Evolutionary conservation across 1,140 invertebrate species (phyloP).

Genomic region (Lutraria rhynchaena): DNA sequence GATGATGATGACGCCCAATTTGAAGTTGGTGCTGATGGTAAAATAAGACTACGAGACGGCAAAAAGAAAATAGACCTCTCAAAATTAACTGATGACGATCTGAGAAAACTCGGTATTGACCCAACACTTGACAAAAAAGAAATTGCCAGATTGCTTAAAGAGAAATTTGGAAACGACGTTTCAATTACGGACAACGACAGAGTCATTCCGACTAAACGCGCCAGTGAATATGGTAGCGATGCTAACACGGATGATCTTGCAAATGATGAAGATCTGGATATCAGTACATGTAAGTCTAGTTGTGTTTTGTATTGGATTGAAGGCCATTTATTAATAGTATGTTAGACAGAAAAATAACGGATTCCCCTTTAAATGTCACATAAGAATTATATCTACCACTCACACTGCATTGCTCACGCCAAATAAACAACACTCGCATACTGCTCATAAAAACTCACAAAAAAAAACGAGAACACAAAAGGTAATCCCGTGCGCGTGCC

Average conservation of each 20-base stretch:
- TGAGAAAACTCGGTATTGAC: constrained; percentile 78
- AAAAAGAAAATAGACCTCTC: constrained; percentile 80
- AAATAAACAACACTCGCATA: too few relatives aligned
- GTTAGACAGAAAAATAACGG: too few relatives aligned
- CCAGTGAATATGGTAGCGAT: constrained; percentile 78
- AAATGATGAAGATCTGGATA: constrained; percentile 80
- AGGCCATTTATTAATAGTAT: too few relatives aligned
- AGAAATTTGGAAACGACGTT: constrained; percentile 80
- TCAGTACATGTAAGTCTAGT: constrained; percentile 78
- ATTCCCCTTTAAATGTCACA: too few relatives aligned
- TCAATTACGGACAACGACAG: constrained; percentile 71
- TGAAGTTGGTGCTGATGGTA: constrained; percentile 78
- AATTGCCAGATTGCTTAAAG: constrained; percentile 79
- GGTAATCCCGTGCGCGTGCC: too few relatives aligned
- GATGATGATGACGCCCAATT: constrained; percentile 79
- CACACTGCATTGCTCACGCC: too few relatives aligned
- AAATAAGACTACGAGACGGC: constrained; percentile 76
- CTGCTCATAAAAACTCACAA: too few relatives aligned
- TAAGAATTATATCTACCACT: too few relatives aligned
- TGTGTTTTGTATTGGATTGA: too few relatives aligned
- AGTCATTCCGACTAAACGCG: constrained; percentile 75
- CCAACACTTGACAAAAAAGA: constrained; percentile 78
- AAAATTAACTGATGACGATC: constrained; percentile 79
- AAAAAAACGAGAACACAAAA: too few relatives aligned
- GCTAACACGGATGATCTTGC: constrained; percentile 79